Conservation (phyloP, 2,113 vertebrate genomes). For the Bubo bubo region DNA sequence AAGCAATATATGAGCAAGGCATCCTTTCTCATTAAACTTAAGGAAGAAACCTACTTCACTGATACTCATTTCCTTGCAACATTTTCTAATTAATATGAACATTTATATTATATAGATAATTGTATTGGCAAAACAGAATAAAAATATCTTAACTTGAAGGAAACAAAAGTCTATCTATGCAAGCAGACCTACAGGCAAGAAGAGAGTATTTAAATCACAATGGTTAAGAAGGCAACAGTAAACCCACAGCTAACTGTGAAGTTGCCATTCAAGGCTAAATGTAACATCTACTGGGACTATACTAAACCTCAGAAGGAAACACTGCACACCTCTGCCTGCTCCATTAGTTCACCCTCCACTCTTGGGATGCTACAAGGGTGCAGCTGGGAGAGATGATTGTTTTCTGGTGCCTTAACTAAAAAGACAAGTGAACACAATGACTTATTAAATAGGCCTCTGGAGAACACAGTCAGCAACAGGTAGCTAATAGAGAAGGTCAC, state of each 20-base stretch:
- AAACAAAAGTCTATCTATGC: background rate
- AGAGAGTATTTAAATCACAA: background rate
- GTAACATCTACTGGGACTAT: background rate
- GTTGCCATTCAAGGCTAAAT: background rate
- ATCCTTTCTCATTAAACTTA: background rate
- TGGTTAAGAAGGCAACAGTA: background rate
- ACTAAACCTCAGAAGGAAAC: background rate
- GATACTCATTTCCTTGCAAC: background rate
- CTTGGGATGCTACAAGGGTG: slow-evolving; percentile 47
- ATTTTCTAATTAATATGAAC: background rate
- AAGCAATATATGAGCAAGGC: background rate
- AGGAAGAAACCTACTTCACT: background rate
- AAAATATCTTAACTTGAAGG: background rate
- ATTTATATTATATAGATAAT: background rate
- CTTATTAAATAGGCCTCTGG: slow-evolving; percentile 31
- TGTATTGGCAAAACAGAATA: background rate
- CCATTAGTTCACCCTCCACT: background rate
- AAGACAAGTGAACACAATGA: background rate
- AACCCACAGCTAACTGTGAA: background rate
- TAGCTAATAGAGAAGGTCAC: background rate
- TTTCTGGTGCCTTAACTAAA: slow-evolving; percentile 59
- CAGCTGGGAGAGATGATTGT: slow-evolving; percentile 67
- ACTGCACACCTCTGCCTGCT: background rate
- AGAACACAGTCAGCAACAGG: slow-evolving; percentile 32
- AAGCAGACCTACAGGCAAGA: rapidly evolving